Evolutionary conservation across 2,113 vertebrate genomes (phyloP), one percentile per base, ranked within the genome.

Genomic region (Trematocara macrostoma): DNA sequence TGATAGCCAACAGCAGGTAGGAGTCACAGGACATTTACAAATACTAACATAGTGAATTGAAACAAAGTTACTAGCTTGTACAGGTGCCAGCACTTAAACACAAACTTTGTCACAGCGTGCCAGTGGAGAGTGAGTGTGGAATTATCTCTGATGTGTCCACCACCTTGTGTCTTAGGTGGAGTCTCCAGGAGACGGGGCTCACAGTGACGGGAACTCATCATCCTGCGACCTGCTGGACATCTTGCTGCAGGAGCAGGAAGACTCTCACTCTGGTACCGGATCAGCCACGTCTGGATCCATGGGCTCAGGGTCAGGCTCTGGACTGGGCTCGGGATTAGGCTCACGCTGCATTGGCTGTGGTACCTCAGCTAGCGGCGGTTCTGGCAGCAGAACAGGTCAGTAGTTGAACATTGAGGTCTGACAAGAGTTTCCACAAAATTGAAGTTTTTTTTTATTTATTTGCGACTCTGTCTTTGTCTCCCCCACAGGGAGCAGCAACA

Each of bases 201-300:
- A 95, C 53, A 97, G 97, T 0, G 97, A 98, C 0, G 94, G 95
- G 0, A 94, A 97, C 47, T 99, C 97, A 26, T 96, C 97, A 2
- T 97, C 97, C 85, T 98, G 97, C 6, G 97, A 97, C 78, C 90
- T 99, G 51, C 91, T 99, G 64, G 97, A 97, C 82, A 94, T 99
- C 82, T 90, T 99, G 3, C 95, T 99, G 83, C 97, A 95, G 1
- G 97, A 98, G 80, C 97, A 96, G 1, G 97, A 98, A 87, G 97
- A 97, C 91, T 97, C 97, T 0, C 97, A 95, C 87, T 98, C 97
- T 0, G 97, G 97, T 84, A 96, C 96, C 0, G 97, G 97, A n/a
- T 98, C 98, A 0, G 97, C 97, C 55, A 97, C 95, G 1, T 98
- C 98, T 3, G 88, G 91, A 76, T 95, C 94, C 53, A 92, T 94